Base-by-base conservation (phyloP, 2,888 invertebrate genomes). In the Oxyscelio sp. region DNA sequence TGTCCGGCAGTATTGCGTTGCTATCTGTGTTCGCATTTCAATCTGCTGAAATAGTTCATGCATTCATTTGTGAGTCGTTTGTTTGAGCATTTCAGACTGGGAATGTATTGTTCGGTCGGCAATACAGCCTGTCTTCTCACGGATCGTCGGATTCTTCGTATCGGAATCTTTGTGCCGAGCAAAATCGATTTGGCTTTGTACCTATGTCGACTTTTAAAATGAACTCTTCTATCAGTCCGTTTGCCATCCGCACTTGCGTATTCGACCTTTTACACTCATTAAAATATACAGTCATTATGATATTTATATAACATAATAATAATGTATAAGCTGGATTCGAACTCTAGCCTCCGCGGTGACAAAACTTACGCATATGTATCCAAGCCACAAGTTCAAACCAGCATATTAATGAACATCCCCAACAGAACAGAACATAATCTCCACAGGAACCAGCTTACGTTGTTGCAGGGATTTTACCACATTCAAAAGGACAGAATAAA, bases 21-120 rank as follows among this genome's bases (percentile, higher is more conserved):
- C 79, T 80, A 79, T 79, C 84, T 80, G 75, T 74, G 79, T 80
- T 70, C 84, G 79, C 79, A 65, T 84, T 84, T 84, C 84, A 84
- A 84, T 84, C 79, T 66, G 75, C 75, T 75, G 79, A 80, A 45
- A 84, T 84, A 84, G 84, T 84, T 84, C 65, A 59, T 79, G 83
- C 83, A 83, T 84, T 84, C 83, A 79, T 84, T 84, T 79, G 83
- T 79, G 79, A 84, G 83, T 65, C 79, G 79, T 84, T 80, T 84
- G 83, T 84, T 84, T 84, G 79, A 84, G 54, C 65, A 84, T 84
- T 84, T 68, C 79, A 75, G 75, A 54, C 83, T 27, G 68, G 79
- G 79, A 63, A 70, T 75, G 83, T 84, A 83, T 79, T 83, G 83
- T 83, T 83, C 74, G 70, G 63, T 15, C 31, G 73, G 79, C 63